Evolutionary conservation across 2,888 invertebrate species (phyloP), one percentile per base, ranked within the genome.

Genomic region (Epistrophella euchroma): DNA sequence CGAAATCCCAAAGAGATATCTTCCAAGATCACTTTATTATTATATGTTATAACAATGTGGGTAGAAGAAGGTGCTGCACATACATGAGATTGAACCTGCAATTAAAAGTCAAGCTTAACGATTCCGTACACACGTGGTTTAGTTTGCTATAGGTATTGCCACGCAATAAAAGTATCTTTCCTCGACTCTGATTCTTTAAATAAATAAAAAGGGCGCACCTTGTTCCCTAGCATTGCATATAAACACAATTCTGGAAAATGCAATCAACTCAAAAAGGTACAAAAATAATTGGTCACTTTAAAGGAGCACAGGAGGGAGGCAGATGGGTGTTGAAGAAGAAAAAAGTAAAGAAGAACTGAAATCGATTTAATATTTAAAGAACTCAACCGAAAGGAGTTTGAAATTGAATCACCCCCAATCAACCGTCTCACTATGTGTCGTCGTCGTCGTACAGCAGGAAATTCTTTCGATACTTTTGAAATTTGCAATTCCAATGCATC

Each of bases 401-500:
- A 72, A 77, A 77, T 82, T 66, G 71, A 81, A 64, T 76, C 22
- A 28, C 17, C 32, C 17, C 32, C 17, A 37, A 35, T 35, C 47
- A 45, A 6, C 4, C 0, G n/a, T 52, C 25, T 9, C 28, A 28
- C 15, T 22, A 11, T 22, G 15, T 32, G 32, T 32, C 32, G 28
- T 40, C 40, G 40, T 40, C 2, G n/a, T 22, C 4, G 1, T 50
- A 50, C 1, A 47, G 32, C 47, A 50, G 70, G 40, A 72, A 76
- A 82, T 82, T 82, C 81, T 25, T 82, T 71, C 56, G 71, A 76
- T 76, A 80, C 45, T 75, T 79, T 80, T 75, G 81, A 56, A 73
- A 82, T 82, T 82, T 82, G 82, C 82, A 82, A 82, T 82, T 82
- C 77, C 82, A 73, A 82, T 82, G 82, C 82, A 77, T 76, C 82